These are phyloP conservation scores for Ahaetulla prasina DNA, from an alignment of 2,113 vertebrate species.

Conservation along the genomic window DNA sequence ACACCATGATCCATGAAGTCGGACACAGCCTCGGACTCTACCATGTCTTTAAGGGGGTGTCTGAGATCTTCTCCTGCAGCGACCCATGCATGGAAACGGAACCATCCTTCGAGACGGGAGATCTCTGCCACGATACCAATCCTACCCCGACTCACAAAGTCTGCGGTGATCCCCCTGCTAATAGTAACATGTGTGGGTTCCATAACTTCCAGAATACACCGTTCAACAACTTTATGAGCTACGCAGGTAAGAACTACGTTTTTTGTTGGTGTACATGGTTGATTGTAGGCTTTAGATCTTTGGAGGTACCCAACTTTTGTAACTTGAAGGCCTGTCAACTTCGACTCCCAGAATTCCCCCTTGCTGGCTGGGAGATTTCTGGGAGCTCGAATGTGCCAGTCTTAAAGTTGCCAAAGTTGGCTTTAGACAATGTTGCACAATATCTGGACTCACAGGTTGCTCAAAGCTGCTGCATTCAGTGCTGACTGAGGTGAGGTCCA, in stretches of 20 bases:
- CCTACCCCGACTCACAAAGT: conserved; percentile 92
- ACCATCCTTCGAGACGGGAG: conserved; percentile 92
- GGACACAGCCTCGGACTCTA: conserved; percentile 96
- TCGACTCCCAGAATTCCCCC: neutral
- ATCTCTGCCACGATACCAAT: conserved; percentile 94
- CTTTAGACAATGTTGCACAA: neutral
- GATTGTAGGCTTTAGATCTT: neutral
- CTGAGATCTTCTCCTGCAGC: conserved; percentile 93
- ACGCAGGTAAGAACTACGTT: conserved; percentile 77
- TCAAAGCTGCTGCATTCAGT: neutral
- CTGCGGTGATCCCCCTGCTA: conserved; percentile 87
- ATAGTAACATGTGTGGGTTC: conserved; percentile 91
- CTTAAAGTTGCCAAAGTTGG: neutral
- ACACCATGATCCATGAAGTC: conserved; percentile 98
- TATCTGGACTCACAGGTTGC: neutral
- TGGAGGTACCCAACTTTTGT: neutral
- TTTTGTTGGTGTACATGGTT: neutral
- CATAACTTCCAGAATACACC: conserved; percentile 86
- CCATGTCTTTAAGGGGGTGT: conserved; percentile 95
- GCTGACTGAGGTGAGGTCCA: neutral
- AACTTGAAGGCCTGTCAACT: neutral
- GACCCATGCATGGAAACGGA: conserved; percentile 95
- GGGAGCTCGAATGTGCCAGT: neutral
- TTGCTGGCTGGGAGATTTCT: neutral
- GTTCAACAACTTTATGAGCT: conserved; percentile 98